Conservation (phyloP, 2,888 invertebrate genomes). For the Caenorhabditis sp. region DNA sequence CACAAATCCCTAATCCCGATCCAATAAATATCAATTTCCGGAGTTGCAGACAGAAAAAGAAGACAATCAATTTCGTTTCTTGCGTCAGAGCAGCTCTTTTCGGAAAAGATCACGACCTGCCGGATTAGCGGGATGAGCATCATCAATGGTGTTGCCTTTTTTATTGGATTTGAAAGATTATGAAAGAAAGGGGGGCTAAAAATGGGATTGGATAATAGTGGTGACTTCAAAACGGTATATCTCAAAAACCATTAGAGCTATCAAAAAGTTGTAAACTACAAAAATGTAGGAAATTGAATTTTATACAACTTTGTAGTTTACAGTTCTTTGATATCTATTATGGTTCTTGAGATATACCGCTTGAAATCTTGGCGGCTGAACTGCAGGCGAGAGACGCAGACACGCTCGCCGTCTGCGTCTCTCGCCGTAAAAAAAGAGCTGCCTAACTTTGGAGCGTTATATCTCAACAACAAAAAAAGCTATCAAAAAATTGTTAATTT, state of each 20-base stretch:
- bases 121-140: too few species aligned
- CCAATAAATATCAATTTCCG: constrained; percentile 12
- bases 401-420: background rate
- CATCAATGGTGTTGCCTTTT: too few species aligned
- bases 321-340: background rate
- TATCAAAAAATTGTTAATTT: background rate
- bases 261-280: background rate
- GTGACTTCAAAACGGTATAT: background rate
- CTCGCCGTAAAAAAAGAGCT: background rate
- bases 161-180: too few species aligned
- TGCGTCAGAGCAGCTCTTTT: background rate
- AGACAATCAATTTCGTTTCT: too few species aligned
- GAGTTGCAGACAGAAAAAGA: constrained; percentile 7
- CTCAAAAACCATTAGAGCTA: background rate
- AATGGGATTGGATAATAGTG: too few species aligned
- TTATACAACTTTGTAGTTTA: background rate
- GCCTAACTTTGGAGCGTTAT: background rate
- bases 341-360: background rate
- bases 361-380: background rate
- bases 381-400: background rate
- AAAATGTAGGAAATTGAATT: background rate
- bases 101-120: background rate
- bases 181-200: too few species aligned
- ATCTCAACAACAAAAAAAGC: background rate
- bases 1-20: background rate